A percentile compares a stretch with the other conserved stretches of the same genome.
Evolutionary conservation across 2,888 invertebrate species (phyloP).

Genomic region (Halictus ligatus): DNA sequence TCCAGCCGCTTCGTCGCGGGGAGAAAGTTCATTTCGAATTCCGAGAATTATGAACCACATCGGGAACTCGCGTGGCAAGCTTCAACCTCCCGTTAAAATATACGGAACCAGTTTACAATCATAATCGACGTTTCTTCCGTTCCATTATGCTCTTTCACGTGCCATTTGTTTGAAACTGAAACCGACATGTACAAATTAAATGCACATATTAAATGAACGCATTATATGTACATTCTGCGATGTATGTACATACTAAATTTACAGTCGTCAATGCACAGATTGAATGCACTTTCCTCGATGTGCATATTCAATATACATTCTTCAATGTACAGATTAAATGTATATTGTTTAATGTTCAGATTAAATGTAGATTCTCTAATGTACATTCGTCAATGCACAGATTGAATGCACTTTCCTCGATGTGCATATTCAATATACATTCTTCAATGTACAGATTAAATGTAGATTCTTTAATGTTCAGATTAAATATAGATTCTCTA

Average conservation of each 20-base stretch:
- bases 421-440: not conserved
- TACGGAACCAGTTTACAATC: not conserved
- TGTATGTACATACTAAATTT: not conserved
- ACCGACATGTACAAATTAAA: not conserved
- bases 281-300: not conserved
- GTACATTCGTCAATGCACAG: not conserved
- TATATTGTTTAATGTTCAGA: not conserved
- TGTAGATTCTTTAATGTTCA: too few relatives aligned
- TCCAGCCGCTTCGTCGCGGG: slow-evolving; percentile 10
- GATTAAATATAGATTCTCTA: too few relatives aligned
- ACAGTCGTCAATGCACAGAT: not conserved
- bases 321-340: not conserved
- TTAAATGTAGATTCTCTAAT: too few relatives aligned
- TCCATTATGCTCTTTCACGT: not conserved
- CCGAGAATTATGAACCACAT: slow-evolving; percentile 35
- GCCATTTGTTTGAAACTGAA: not conserved
- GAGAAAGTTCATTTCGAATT: slow-evolving; percentile 49
- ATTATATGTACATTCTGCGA: not conserved
- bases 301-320: not conserved
- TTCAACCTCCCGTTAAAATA: not conserved
- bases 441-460: too few relatives aligned
- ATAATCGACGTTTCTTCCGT: not conserved
- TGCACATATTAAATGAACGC: not conserved
- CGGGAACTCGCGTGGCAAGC: slow-evolving; percentile 29
- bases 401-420: not conserved